These are phyloP conservation scores for Caligus rogercresseyi DNA, from an alignment of 1,140 invertebrate genomes.

Conservation along the genomic window DNA sequence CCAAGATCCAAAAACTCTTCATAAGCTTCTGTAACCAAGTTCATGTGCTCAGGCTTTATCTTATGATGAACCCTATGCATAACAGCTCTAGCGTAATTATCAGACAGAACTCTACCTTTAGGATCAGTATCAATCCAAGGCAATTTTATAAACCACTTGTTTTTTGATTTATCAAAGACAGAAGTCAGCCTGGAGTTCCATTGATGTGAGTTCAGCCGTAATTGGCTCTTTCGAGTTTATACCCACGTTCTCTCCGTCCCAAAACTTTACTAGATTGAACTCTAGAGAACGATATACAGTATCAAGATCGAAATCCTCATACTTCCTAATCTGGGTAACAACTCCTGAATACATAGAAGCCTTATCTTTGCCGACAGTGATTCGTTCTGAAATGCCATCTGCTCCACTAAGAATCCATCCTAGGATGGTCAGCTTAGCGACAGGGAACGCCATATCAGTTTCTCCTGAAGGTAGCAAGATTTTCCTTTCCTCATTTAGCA, in stretches of 20 bases:
- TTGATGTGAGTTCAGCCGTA: not conserved
- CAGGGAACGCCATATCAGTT: not conserved
- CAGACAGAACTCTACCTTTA: not conserved
- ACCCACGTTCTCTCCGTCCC: not conserved
- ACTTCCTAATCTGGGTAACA: not conserved
- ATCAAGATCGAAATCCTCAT: not conserved
- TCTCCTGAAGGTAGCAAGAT: not conserved
- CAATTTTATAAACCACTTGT: not conserved
- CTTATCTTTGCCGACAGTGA: not conserved
- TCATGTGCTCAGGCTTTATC: not conserved
- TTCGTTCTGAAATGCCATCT: not conserved
- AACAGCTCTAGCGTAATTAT: not conserved
- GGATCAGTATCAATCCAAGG: not conserved
- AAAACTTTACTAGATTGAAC: not conserved
- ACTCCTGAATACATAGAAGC: not conserved
- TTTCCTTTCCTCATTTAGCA: not conserved
- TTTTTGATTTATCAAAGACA: not conserved
- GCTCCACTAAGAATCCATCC: constrained; percentile 4
- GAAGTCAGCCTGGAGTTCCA: not conserved
- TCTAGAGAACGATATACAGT: not conserved
- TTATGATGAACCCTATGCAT: not conserved
- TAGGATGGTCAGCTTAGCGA: not conserved
- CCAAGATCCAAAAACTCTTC: not conserved
- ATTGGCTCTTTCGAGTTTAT: not conserved
- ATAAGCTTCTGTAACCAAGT: constrained; percentile 1